phyloP scores from a whole-genome alignment of 2,113 vertebrate species.

The Indri indri region DNA sequence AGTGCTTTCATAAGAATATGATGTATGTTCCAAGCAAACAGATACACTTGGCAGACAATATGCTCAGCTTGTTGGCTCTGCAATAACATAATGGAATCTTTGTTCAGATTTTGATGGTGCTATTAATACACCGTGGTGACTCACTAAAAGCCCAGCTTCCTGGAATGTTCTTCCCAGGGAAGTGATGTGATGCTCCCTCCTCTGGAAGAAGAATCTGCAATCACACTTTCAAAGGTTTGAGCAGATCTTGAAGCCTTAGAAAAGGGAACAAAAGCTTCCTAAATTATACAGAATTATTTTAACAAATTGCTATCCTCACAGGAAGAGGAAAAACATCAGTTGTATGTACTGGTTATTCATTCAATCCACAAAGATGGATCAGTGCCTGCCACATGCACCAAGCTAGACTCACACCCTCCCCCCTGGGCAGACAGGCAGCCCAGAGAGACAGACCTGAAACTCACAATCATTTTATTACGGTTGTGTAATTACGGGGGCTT shows the following conservation, averaged over 20 bases:
- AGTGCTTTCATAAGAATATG: background rate
- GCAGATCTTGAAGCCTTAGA: background rate
- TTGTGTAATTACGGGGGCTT: background rate
- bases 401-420: background rate
- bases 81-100: background rate
- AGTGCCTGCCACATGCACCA: background rate
- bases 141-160: slow-evolving; percentile 31
- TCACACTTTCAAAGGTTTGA: background rate
- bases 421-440: background rate
- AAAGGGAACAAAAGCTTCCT: background rate
- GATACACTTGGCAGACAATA: background rate
- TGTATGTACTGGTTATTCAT: background rate
- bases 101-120: background rate
- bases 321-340: background rate
- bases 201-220: background rate
- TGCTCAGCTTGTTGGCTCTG: background rate
- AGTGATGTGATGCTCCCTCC: background rate
- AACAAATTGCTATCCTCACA: background rate
- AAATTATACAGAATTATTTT: background rate
- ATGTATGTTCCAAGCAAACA: background rate
- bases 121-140: slow-evolving; percentile 58
- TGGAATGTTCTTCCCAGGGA: background rate
- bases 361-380: fast-evolving
- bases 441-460: background rate
- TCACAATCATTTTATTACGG: fast-evolving